Conservation (phyloP, 2,113 vertebrate species). For the Thymallus thymallus region DNA sequence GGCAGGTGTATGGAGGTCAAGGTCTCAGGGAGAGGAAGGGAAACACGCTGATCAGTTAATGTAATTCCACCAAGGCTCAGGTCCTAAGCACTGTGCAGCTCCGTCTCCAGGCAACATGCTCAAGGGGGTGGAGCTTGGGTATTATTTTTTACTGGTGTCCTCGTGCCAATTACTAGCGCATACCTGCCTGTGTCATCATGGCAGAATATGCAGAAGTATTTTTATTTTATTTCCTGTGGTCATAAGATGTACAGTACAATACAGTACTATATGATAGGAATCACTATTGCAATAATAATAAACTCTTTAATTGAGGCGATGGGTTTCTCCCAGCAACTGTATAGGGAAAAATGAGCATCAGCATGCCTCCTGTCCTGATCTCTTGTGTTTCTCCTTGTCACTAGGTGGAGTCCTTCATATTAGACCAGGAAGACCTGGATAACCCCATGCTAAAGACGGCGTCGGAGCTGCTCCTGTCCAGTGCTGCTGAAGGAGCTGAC, state of each 20-base stretch:
- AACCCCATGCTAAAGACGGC: conserved; percentile 89
- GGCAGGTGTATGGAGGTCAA: background rate
- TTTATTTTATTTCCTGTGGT: too few species aligned
- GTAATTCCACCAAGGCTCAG: conserved; percentile 50
- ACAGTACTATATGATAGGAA: background rate
- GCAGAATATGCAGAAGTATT: background rate
- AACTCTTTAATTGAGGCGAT: background rate
- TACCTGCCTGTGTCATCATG: background rate
- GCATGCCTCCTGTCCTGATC: background rate
- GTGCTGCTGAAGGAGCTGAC: conserved; percentile 83
- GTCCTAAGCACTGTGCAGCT: conserved; percentile 33
- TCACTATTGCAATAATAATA: background rate
- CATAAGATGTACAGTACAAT: background rate
- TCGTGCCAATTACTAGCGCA: conserved; percentile 20
- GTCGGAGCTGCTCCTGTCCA: conserved; percentile 85
- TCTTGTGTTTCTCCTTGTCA: conserved; percentile 38
- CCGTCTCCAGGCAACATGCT: conserved; percentile 19
- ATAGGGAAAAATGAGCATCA: background rate
- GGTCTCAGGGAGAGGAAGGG: background rate
- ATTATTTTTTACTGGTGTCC: conserved; percentile 18
- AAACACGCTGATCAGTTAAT: conserved; percentile 39
- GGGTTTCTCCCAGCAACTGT: background rate
- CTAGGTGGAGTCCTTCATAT: conserved; percentile 90
- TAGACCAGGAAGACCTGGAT: conserved; percentile 92
- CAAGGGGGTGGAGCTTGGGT: conserved; percentile 8